phyloP scores from a whole-genome alignment of 1,140 invertebrate species.

The Saxidomus purpurata region DNA sequence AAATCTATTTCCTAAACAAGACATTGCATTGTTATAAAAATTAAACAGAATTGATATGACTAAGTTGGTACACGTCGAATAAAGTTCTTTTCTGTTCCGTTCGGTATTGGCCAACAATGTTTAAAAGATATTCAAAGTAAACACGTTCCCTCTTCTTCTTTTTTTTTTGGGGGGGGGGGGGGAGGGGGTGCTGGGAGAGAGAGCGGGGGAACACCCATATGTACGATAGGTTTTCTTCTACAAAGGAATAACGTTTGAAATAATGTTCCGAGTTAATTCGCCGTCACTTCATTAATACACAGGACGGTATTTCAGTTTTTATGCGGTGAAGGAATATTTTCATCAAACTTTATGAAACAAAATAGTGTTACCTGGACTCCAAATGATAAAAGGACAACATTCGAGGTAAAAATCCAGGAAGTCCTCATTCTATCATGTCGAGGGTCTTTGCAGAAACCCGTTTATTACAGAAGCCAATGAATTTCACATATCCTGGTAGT shows the following conservation, averaged over 20 bases:
- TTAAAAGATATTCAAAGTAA: too few relatives aligned
- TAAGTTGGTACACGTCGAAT: too few relatives aligned
- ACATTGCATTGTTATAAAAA: too few relatives aligned
- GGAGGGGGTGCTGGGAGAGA: too few relatives aligned
- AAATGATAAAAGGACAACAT: not conserved
- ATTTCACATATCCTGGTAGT: not conserved
- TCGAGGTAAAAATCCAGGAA: not conserved
- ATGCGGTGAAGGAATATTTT: not conserved
- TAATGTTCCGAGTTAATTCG: not conserved
- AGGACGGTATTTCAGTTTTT: not conserved
- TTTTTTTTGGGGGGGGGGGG: too few relatives aligned
- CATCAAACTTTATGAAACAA: not conserved
- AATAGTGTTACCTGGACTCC: not conserved
- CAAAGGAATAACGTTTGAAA: not conserved
- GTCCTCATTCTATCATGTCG: conserved; percentile 4
- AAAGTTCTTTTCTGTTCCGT: too few relatives aligned
- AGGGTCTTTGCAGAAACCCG: not conserved
- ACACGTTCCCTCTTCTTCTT: too few relatives aligned
- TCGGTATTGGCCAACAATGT: too few relatives aligned
- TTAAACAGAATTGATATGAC: too few relatives aligned
- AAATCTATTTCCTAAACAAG: too few relatives aligned
- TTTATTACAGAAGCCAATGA: not conserved
- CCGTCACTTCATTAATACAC: not conserved
- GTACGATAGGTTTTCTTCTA: not conserved
- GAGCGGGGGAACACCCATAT: too few relatives aligned